phyloP scores from a whole-genome alignment of 2,888 invertebrate species.

The Agriotes lineatus region DNA sequence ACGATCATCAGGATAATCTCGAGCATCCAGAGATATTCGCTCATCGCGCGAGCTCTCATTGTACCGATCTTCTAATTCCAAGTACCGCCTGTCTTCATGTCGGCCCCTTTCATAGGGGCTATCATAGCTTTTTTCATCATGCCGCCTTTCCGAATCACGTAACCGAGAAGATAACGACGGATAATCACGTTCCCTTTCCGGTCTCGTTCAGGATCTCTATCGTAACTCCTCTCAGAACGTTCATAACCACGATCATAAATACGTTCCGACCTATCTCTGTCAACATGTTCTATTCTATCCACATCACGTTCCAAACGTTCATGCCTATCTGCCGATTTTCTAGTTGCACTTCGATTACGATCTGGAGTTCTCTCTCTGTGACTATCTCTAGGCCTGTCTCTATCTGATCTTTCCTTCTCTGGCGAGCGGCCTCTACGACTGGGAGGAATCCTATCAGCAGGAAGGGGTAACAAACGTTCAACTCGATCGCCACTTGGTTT shows the following conservation, averaged over 20 bases:
- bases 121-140: slow-evolving; percentile 63
- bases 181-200: slow-evolving; percentile 59
- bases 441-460: slow-evolving; percentile 72
- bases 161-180: slow-evolving; percentile 53
- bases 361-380: slow-evolving; percentile 63
- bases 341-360: slow-evolving; percentile 46
- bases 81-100: slow-evolving; percentile 56
- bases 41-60: slow-evolving; percentile 60
- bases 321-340: slow-evolving; percentile 55
- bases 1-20: slow-evolving; percentile 61
- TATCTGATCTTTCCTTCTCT: slow-evolving; percentile 69
- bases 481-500: slow-evolving; percentile 71
- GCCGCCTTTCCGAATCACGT: slow-evolving; percentile 58
- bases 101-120: slow-evolving; percentile 63
- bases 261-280: slow-evolving; percentile 47
- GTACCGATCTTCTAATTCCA: slow-evolving; percentile 62
- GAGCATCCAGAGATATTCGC: slow-evolving; percentile 54
- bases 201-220: slow-evolving; percentile 62
- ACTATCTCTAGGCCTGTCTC: slow-evolving; percentile 66
- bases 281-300: slow-evolving; percentile 29
- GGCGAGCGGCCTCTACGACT: slow-evolving; percentile 67
- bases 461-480: slow-evolving; percentile 74
- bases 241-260: slow-evolving; percentile 56
- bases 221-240: slow-evolving; percentile 56
- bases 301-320: slow-evolving; percentile 51